These are phyloP conservation scores for Hozukius guyotensis DNA, from an alignment of 2,797 vertebrate species.

Conservation along the genomic window DNA sequence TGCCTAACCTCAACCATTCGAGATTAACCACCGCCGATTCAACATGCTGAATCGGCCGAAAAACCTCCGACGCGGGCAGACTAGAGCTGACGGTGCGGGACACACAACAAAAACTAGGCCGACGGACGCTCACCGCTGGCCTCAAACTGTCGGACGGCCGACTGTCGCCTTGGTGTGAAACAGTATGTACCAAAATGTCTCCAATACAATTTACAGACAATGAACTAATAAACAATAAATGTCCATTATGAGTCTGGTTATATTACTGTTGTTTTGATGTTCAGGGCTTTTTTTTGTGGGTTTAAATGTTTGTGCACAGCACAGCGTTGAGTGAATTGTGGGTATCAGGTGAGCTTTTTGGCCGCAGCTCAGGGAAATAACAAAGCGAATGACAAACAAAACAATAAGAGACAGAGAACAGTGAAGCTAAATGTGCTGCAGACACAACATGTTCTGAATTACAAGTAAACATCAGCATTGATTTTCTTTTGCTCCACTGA, in stretches of 20 bases:
- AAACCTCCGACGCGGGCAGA: too few species aligned
- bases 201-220: neutral
- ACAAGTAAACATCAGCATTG: neutral
- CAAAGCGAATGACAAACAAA: neutral
- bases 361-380: neutral
- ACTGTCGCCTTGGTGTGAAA: neutral
- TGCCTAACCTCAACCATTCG: too few species aligned
- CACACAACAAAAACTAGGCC: too few species aligned
- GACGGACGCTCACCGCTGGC: too few species aligned
- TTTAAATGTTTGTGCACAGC: neutral
- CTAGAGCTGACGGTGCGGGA: too few species aligned
- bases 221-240: neutral
- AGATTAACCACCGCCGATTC: too few species aligned
- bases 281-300: neutral
- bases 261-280: neutral
- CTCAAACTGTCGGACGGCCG: too few species aligned
- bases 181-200: neutral
- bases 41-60: too few species aligned
- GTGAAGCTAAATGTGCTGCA: constrained; percentile 3
- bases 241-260: neutral
- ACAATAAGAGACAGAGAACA: neutral
- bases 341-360: neutral
- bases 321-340: neutral
- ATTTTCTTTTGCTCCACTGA: neutral
- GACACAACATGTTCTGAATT: constrained; percentile 1